Percentiles rank a stretch among this genome's conserved stretches.
Evolutionary conservation across 2,113 vertebrate genomes (phyloP).

Genomic region (Grus americana): DNA sequence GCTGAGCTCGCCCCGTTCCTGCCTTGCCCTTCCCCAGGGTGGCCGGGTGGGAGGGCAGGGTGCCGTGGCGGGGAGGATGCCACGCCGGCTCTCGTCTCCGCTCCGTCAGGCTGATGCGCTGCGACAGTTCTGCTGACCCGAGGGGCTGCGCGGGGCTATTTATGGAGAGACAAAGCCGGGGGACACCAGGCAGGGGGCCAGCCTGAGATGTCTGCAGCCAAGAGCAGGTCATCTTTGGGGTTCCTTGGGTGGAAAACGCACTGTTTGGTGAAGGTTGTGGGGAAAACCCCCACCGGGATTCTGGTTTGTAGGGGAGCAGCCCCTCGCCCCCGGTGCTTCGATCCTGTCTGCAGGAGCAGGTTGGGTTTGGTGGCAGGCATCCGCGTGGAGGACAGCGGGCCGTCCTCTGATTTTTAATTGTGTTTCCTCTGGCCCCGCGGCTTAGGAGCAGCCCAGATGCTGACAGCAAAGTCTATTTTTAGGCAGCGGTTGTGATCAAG

Average conservation of each 20-base stretch:
- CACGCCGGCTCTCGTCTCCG: background rate
- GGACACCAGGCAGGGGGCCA: background rate
- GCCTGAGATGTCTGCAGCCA: background rate
- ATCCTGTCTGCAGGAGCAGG: background rate
- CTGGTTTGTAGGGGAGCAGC: background rate
- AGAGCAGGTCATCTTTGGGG: background rate
- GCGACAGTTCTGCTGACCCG: slow-evolving; percentile 8
- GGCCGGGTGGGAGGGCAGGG: background rate
- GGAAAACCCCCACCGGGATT: background rate
- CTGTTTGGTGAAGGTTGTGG: background rate
- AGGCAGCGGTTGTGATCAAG: background rate
- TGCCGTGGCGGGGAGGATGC: background rate
- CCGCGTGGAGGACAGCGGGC: rapidly evolving
- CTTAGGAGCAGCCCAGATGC: background rate
- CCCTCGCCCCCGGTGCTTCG: rapidly evolving
- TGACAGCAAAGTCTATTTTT: background rate
- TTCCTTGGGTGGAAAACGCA: background rate
- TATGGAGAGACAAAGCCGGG: background rate
- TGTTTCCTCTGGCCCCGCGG: background rate
- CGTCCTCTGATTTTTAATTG: background rate
- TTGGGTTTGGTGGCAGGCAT: background rate
- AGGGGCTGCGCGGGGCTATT: background rate
- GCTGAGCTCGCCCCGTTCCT: rapidly evolving
- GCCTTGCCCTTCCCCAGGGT: background rate
- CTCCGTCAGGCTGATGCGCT: background rate